Evolutionary conservation across 2,797 vertebrate species (phyloP), one percentile per base, ranked within the genome.

Genomic region (Vipera ursinii): DNA sequence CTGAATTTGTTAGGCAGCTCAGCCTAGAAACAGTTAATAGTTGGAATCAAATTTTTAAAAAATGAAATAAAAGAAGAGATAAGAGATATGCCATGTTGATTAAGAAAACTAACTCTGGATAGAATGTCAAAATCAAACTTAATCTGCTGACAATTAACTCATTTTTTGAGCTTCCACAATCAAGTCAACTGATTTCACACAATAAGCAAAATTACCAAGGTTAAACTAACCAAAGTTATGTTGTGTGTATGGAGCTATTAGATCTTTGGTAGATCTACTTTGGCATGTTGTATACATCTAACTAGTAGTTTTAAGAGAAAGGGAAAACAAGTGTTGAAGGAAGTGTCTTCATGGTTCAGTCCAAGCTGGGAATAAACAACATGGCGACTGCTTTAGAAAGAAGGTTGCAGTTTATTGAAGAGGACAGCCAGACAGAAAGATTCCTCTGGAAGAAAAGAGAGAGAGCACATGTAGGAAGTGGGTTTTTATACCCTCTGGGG

Each of bases 1-100:
- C 85, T 82, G 86, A 22, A 86, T 91, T 48, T 89, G 69, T 89
- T 89, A 91, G 90, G n/a, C 15, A 78, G 22, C 57, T 87, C 32
- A 90, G 32, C 24, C 60, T 90, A 38, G 24, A 87, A 48, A 87
- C 4, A 59, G 92, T 53, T 53, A 85, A 90, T 61, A 88, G 89
- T 86, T n/a, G 15, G 38, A 88, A 65, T 56, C 48, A 22, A 69
- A 57, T 57, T 73, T 73, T 38, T 1, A 6, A 38, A 86, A 89
- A 89, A 59, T 48, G 9, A 13, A 28, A 17, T 14, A n/a, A 86
- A 38, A 92, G 12, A 24, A 44, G 32, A 61, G 60, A 63, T 24
- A 87, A 60, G 2, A 48, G 32, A 69, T 48, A 89, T 13, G 48
- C 13, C 82, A 4, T 24, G 9, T 13, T 17, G 4, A n/a, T 82